Evolutionary conservation across 2,797 vertebrate species (phyloP).

Genomic region (Arctocebus calabarensis): DNA sequence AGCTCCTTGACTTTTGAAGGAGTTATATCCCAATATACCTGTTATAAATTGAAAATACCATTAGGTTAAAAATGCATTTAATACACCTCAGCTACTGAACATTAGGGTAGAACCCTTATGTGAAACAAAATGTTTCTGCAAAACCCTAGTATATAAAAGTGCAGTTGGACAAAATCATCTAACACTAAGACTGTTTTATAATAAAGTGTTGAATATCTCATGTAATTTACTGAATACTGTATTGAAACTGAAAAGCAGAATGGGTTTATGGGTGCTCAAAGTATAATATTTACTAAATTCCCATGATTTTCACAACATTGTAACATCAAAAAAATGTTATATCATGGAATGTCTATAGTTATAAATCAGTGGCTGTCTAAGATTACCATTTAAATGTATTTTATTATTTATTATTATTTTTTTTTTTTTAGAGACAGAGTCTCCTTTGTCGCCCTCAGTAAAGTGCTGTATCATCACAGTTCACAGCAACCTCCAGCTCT

Average conservation of each 20-base stretch:
- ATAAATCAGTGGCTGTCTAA: neutral
- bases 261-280: neutral
- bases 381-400: neutral
- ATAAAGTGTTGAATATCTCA: neutral
- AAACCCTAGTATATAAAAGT: neutral
- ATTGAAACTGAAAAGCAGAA: neutral
- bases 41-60: neutral
- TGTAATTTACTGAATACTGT: neutral
- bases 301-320: neutral
- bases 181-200: neutral
- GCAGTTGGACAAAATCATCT: neutral
- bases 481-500: no score
- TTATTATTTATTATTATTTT: no score
- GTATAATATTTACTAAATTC: neutral
- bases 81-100: no score
- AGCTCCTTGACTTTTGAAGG: neutral
- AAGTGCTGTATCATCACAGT: no score
- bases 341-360: neutral
- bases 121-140: neutral
- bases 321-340: neutral
- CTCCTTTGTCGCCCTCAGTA: no score
- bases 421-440: no score
- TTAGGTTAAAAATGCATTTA: neutral
- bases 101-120: neutral
- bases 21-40: neutral